phyloP scores from a whole-genome alignment of 2,888 invertebrate species.

The Zelleria hepariella region DNA sequence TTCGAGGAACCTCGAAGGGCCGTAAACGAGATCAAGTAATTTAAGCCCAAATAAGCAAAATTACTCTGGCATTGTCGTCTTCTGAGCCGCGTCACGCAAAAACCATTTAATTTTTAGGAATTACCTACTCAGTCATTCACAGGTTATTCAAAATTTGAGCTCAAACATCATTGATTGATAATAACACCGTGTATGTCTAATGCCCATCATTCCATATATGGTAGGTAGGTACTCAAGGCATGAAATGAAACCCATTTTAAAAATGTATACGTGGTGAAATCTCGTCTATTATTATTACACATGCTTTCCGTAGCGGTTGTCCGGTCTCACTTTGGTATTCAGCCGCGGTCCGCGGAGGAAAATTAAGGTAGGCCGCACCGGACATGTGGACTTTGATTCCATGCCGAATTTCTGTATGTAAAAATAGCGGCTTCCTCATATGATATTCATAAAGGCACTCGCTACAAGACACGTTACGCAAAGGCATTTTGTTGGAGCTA shows the following conservation, averaged over 20 bases:
- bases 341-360: constrained; percentile 41
- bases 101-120: constrained; percentile 40
- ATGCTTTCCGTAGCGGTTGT: constrained; percentile 37
- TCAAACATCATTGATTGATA: too few species aligned
- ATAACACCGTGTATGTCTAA: too few species aligned
- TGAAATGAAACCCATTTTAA: background rate
- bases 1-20: constrained; percentile 62
- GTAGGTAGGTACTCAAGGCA: background rate
- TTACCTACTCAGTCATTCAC: constrained; percentile 23
- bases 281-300: constrained; percentile 21
- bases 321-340: constrained; percentile 54
- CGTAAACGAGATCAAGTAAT: constrained; percentile 67
- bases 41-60: constrained; percentile 65
- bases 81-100: constrained; percentile 42
- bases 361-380: constrained; percentile 60
- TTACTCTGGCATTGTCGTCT: constrained; percentile 53
- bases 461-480: constrained; percentile 35
- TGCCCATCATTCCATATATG: too few species aligned
- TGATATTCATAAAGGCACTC: constrained; percentile 51
- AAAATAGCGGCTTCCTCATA: constrained; percentile 48
- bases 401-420: constrained; percentile 52
- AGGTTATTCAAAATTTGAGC: too few species aligned
- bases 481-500: constrained; percentile 30
- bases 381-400: constrained; percentile 62
- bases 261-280: constrained; percentile 41